These are phyloP conservation scores for Micropterix aruncella DNA, from an alignment of 2,888 invertebrate species.

Conservation along the genomic window DNA sequence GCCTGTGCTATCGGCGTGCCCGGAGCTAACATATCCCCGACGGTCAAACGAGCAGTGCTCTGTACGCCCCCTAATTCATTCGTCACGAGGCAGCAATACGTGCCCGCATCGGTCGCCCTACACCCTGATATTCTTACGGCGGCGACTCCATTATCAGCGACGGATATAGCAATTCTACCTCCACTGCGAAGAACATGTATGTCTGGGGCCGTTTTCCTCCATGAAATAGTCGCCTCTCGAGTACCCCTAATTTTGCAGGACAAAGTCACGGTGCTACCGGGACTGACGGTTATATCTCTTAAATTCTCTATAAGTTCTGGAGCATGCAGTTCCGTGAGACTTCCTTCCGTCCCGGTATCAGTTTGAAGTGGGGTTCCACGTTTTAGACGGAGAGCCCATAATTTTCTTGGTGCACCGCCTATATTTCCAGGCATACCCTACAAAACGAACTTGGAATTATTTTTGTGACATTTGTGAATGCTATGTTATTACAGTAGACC, in stretches of 20 bases:
- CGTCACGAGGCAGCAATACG: conserved; percentile 55
- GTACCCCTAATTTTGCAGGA: conserved; percentile 43
- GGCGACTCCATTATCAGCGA: conserved; percentile 42
- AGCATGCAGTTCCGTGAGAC: conserved; percentile 33
- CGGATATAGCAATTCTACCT: conserved; percentile 35
- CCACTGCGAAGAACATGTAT: conserved; percentile 39
- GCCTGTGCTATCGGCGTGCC: conserved; percentile 39
- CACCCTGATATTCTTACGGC: conserved; percentile 46
- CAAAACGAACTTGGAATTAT: too few relatives aligned
- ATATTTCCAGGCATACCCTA: conserved; percentile 30
- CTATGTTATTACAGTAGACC: too few relatives aligned
- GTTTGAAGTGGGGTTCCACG: conserved; percentile 18
- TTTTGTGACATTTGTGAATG: too few relatives aligned
- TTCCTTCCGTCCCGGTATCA: conserved; percentile 35
- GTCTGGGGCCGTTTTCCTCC: conserved; percentile 47
- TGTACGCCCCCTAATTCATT: conserved; percentile 56
- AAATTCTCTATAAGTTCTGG: conserved; percentile 48
- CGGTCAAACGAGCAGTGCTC: conserved; percentile 43
- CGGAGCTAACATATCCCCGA: conserved; percentile 34
- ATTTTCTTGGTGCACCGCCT: conserved; percentile 20
- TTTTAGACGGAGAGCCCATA: conserved; percentile 31
- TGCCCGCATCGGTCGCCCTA: conserved; percentile 51
- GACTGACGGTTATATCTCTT: conserved; percentile 38
- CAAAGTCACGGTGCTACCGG: conserved; percentile 44
- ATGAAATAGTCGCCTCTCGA: conserved; percentile 34